phyloP scores from a whole-genome alignment of 1,140 invertebrate genomes.

The Brachionus rotundiformis region DNA sequence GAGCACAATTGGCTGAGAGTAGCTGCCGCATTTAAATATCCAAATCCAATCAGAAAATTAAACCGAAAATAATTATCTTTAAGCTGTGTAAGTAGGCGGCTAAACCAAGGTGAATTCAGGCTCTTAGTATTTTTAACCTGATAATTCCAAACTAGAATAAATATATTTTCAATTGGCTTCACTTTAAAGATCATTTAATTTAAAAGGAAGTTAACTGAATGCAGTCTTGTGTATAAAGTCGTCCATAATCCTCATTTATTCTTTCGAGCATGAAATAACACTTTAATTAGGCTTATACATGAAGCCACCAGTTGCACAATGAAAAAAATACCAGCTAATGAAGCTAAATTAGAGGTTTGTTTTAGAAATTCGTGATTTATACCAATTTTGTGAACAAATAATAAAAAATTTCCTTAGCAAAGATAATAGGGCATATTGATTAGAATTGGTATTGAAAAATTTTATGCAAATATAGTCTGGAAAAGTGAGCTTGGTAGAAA shows the following conservation, averaged over 20 bases:
- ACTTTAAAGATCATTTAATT: constrained; percentile 33
- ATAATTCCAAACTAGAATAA: neutral
- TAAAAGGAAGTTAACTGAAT: neutral
- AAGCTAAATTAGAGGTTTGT: constrained; percentile 22
- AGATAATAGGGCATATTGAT: neutral
- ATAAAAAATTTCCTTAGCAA: neutral
- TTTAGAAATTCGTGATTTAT: neutral
- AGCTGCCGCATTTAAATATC: neutral
- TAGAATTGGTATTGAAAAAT: neutral
- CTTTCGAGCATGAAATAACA: constrained; percentile 36
- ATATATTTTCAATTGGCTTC: constrained; percentile 5
- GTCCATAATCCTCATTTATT: neutral
- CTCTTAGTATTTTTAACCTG: neutral
- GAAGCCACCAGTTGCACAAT: constrained; percentile 19
- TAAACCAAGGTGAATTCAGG: neutral
- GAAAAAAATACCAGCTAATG: neutral
- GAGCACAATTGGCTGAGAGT: neutral
- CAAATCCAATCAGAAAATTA: neutral
- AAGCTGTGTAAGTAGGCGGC: neutral
- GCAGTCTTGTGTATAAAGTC: neutral
- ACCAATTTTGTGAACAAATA: neutral
- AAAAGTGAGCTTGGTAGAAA: neutral
- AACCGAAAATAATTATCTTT: neutral
- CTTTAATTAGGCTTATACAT: constrained; percentile 26
- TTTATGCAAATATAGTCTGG: neutral